Evolutionary conservation across 2,888 invertebrate genomes (phyloP), one percentile per base, ranked within the genome.

Genomic region (Athrips mouffetella): DNA sequence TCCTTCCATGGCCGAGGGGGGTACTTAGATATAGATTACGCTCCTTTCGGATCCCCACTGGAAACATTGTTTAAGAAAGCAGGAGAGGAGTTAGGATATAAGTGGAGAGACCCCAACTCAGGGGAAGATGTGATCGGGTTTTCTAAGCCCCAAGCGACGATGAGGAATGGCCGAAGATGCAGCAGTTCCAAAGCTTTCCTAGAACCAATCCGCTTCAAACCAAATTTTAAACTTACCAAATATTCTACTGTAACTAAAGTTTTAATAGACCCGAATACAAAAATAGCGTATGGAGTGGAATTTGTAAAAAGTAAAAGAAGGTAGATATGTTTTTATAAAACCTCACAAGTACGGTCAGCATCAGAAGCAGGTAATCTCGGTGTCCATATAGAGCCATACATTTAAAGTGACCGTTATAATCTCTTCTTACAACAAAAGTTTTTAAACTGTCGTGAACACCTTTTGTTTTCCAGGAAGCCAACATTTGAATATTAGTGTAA

Each of bases 161-260:
- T 94, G 71, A 82, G 91, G 44, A 87, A 90, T 47, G 96, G 96
- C 0, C 89, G 92, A 45, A 87, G 96, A 51, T 94, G 94, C 59
- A 96, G 95, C 67, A 92, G 94, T 0, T 91, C 92, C 1, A 95
- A 94, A 73, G 95, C 96, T 0, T 96, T 94, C 71, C 80, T 96
- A 11, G 89, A 91, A 56, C 93, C 95, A 0, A 89, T 93, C 1
- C 80, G 90, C 8, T 67, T 85, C 8, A 88, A 95, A 29, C 62
- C 70, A 8, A 96, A 96, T 67, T 85, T 96, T 13, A 91, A 92
- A 68, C 89, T 96, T 2, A 91, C 94, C 0, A 92, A 92, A 71
- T 83, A 88, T 60, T 91, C 94, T 2, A 91, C 91, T 54, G 96
- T 91, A 0, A 92, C 90, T 0, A 92, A 89, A 77, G 89, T 95